phyloP scores from a whole-genome alignment of 2,888 invertebrate species.

The Plebejus anna region DNA sequence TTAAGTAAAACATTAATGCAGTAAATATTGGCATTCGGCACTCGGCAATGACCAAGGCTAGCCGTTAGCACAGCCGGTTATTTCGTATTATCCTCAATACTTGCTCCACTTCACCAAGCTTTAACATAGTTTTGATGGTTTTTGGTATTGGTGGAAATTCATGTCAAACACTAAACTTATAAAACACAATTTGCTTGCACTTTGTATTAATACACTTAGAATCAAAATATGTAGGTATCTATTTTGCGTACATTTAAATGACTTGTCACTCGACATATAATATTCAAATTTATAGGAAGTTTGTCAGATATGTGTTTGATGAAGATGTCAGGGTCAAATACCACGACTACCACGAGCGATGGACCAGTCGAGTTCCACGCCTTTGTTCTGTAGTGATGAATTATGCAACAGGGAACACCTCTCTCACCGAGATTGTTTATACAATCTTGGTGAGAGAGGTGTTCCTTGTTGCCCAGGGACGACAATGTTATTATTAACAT shows the following conservation, averaged over 20 bases:
- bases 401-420: constrained; percentile 4
- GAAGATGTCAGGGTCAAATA: background rate
- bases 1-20: background rate
- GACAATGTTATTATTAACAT: background rate
- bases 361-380: background rate
- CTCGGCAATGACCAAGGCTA: background rate
- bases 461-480: too few species aligned
- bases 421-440: constrained; percentile 1
- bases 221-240: background rate
- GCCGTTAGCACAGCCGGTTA: constrained; percentile 37
- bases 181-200: too few species aligned
- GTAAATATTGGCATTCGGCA: background rate
- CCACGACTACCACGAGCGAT: background rate
- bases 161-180: too few species aligned
- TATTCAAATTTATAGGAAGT: background rate
- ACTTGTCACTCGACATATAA: background rate
- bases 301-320: background rate
- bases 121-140: too few species aligned
- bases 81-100: background rate
- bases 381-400: constrained; percentile 9
- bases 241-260: background rate
- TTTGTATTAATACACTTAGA: too few species aligned
- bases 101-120: background rate
- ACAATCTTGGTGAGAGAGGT: too few species aligned
- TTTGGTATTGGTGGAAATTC: too few species aligned